phyloP scores from a whole-genome alignment of 2,888 invertebrate species.

The Agrotis puta region DNA sequence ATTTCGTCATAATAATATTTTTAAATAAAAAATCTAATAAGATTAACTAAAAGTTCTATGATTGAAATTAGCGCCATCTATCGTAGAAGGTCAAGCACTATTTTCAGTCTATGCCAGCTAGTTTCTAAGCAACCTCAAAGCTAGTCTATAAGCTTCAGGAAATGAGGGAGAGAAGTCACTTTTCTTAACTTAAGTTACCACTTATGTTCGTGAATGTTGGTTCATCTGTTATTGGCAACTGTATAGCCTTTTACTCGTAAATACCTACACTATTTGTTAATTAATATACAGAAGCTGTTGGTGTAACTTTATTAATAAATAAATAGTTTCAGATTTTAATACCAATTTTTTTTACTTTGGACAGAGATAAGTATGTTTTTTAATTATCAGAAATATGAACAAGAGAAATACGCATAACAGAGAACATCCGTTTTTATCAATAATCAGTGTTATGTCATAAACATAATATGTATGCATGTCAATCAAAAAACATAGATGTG shows the following conservation, averaged over 20 bases:
- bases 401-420: background rate
- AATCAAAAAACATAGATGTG: conserved; percentile 16
- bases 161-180: conserved; percentile 10
- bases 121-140: conserved; percentile 19
- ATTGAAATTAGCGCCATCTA: conserved; percentile 60
- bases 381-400: background rate
- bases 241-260: too few relatives aligned
- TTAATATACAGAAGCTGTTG: too few relatives aligned
- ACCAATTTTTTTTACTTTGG: background rate
- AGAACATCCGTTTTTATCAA: background rate
- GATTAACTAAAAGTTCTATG: background rate
- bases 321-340: too few relatives aligned
- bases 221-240: too few relatives aligned
- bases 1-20: background rate
- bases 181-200: background rate
- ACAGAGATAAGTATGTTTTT: background rate
- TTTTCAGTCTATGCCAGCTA: conserved; percentile 56
- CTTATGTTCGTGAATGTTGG: too few relatives aligned
- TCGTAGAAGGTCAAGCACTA: conserved; percentile 12
- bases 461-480: conserved; percentile 3
- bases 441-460: background rate
- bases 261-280: too few relatives aligned
- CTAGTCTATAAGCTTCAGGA: background rate
- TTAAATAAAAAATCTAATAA: too few relatives aligned
- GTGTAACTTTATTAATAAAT: too few relatives aligned